Evolutionary conservation across 2,113 vertebrate species (phyloP), one percentile per base, ranked within the genome.

Genomic region (Poeciliopsis retropinna): DNA sequence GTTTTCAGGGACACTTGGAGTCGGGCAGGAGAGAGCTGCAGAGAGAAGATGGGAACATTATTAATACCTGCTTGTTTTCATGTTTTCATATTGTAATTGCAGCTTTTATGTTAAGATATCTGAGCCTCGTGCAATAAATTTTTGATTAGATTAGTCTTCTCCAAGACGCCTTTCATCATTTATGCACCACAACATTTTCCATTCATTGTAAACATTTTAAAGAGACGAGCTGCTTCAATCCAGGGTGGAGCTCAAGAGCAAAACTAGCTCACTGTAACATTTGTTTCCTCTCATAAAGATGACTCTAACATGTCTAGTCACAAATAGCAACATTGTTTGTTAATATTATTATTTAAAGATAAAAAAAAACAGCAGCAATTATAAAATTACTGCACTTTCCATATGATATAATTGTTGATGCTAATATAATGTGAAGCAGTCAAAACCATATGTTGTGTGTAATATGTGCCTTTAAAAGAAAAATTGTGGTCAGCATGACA

Each of bases 21-120:
- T 47, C 29, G 93, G 93, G 90, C 98, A 99, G 93, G 95, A 97
- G 76, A 97, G 67, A 61, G 96, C 98, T 99, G 78, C 22, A 89
- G 77, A 3, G 28, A 3, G 80, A 79, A 61, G 77, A n/a, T 28
- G 71, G 57, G 11, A 25, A 70, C 13, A 61, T 14, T 0, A 70
- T 82, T 14, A 83, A 15, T 22, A 60, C 44, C 29, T 27, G 10
- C 1, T 28, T 54, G 27, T 62, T 27, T 54, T 7, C 11, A 29
- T 34, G 44, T 1, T 57, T 29, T 22, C 41, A 19, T 27, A 47
- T 67, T 37, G 30, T 8, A 32, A 47, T 6, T 47, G 30, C 29
- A 64, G 34, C 62, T 22, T 32, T 25, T 64, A 25, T 64, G 15
- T 34, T 64, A 19, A 64, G 31, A 25, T 34, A 11, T 10, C 19